Percentiles rank a stretch among this genome's conserved stretches.
These are phyloP conservation scores for Colistium nudipinnis DNA, from an alignment of 2,113 vertebrate genomes.

Conservation along the genomic window DNA sequence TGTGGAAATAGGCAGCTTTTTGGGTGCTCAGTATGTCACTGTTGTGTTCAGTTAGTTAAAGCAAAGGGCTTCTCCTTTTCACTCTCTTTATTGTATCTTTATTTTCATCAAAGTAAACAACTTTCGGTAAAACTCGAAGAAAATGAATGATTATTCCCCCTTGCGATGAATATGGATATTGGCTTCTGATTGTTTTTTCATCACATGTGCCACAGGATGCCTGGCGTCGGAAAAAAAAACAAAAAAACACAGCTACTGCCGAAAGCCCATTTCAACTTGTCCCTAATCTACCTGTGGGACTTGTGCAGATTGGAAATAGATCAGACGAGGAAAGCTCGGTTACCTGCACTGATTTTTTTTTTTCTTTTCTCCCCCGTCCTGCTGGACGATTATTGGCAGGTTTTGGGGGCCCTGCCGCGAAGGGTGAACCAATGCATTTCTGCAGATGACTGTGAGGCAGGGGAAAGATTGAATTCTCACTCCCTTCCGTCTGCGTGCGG, in stretches of 20 bases:
- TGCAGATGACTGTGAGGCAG: conserved; percentile 75
- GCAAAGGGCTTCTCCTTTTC: not conserved
- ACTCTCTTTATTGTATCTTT: not conserved
- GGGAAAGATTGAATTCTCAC: conserved; percentile 79
- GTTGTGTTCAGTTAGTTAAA: not conserved
- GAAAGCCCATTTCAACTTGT: conserved; percentile 48
- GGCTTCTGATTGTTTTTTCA: not conserved
- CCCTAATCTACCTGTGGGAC: conserved; percentile 69
- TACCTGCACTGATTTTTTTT: conserved; percentile 67
- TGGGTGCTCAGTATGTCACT: not conserved
- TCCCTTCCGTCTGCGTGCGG: conserved; percentile 56
- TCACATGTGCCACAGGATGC: conserved; percentile 9
- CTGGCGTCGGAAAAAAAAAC: too few species aligned
- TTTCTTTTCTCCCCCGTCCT: conserved; percentile 2
- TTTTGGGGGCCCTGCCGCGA: conserved; percentile 63
- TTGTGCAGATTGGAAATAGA: conserved; percentile 75
- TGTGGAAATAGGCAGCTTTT: not conserved
- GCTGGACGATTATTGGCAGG: conserved; percentile 65
- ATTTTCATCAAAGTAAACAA: too few species aligned
- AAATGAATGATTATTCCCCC: not conserved
- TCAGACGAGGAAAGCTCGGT: conserved; percentile 67
- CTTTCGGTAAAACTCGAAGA: too few species aligned
- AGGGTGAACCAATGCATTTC: conserved; percentile 76
- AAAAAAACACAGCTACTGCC: conserved; percentile 18
- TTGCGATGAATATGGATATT: not conserved